Evolutionary conservation across 2,888 invertebrate species (phyloP), one percentile per base, ranked within the genome.

Genomic region (Plebejus argus): DNA sequence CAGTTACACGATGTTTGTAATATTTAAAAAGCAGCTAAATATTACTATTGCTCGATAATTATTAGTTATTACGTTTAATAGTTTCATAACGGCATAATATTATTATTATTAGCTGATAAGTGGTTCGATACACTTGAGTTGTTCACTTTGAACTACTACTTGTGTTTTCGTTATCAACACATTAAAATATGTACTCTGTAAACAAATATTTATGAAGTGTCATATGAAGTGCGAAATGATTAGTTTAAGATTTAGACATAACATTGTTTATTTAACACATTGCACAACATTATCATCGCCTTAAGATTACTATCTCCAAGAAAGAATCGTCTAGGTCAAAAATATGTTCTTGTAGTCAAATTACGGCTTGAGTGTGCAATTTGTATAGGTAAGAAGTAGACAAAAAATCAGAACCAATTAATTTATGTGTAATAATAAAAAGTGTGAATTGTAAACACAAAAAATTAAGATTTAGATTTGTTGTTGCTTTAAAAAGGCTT

Each of bases 111-210:
- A 53, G 18, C 15, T 66, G 66, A 66, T 66, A 66, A 66, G 28
- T 33, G 66, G 18, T 66, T 66, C 66, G 61, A 12, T 23, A 66
- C 23, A 66, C 28, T 66, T 8, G 28, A 66, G 61, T 28, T 12
- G 12, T n/a, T 58, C 20, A 58, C 23, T 28, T 66, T 66, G 12
- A 66, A 66, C 66, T 66, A 66, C 28, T 66, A 15, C 15, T 66
- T 66, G 33, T 66, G 66, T 61, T 33, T 28, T 33, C 66, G 28
- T 66, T 66, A 66, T 66, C 66, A 66, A 15, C 28, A 66, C 33
- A 15, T 66, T 28, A 66, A 66, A 2, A 28, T 28, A 12, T 66
- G 15, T 28, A 28, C 66, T 66, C 28, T 28, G 15, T 4, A 66
- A 66, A 66, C 18, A 33, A 66, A 66, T 28, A 8, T 28, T 33